phyloP scores from a whole-genome alignment of 2,113 vertebrate genomes.

The Sakesphorus luctuosus region DNA sequence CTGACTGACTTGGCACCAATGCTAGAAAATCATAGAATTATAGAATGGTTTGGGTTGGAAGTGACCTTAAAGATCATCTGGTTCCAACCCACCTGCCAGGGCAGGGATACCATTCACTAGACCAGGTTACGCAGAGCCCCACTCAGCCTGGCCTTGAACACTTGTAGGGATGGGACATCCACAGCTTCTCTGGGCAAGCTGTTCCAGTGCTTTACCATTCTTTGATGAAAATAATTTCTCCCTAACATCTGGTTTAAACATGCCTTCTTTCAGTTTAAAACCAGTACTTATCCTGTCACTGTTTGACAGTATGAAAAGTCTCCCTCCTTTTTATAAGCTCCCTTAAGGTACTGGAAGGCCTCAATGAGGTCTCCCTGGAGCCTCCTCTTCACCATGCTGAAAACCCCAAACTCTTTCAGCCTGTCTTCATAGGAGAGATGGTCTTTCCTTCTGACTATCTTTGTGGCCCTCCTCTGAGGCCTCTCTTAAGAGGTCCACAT shows the following conservation, averaged over 20 bases:
- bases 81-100: neutral
- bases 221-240: neutral
- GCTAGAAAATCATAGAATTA: neutral
- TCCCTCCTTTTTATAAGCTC: neutral
- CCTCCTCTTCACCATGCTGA: neutral
- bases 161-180: neutral
- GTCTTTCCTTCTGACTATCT: neutral
- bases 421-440: neutral
- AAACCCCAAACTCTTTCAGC: neutral
- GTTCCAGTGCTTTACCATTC: neutral
- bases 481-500: neutral
- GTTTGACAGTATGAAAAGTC: neutral
- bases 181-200: neutral
- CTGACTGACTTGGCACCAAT: neutral
- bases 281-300: neutral
- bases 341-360: neutral
- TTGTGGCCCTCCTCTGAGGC: neutral
- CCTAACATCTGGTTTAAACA: neutral
- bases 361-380: neutral
- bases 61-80: neutral
- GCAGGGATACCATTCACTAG: neutral
- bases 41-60: neutral
- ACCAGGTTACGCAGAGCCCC: neutral
- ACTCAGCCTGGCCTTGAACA: neutral
- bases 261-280: neutral